phyloP scores from a whole-genome alignment of 1,140 invertebrate species.

The Lucilia cuprina region DNA sequence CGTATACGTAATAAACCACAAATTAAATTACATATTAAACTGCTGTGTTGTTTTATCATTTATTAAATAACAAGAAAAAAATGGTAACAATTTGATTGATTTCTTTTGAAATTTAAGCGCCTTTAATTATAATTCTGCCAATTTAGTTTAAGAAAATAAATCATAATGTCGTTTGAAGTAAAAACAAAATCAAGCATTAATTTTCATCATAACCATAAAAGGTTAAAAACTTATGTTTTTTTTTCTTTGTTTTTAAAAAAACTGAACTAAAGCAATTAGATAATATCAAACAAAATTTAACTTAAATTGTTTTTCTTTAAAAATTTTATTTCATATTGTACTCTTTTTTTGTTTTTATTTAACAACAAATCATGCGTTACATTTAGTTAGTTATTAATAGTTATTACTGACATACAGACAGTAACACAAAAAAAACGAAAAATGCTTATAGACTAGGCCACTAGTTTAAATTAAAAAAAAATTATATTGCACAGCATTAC shows the following conservation, averaged over 20 bases:
- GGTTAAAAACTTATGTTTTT: neutral
- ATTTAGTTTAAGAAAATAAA: neutral
- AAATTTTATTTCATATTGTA: neutral
- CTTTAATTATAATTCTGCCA: neutral
- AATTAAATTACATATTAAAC: neutral
- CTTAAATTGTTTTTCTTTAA: neutral
- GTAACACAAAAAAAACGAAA: neutral
- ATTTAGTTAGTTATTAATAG: neutral
- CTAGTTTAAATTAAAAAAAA: neutral
- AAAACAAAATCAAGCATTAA: neutral
- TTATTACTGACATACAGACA: neutral
- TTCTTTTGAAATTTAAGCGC: constrained; percentile 14
- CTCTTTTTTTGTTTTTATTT: neutral
- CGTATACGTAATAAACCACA: neutral
- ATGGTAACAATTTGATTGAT: neutral
- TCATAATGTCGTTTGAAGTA: neutral
- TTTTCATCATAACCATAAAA: neutral
- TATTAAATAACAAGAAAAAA: neutral
- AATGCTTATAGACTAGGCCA: neutral
- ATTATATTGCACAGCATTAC: neutral
- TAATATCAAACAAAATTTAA: neutral
- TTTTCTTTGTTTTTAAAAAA: neutral
- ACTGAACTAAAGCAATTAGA: neutral
- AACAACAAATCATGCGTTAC: constrained; percentile 10
- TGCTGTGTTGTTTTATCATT: neutral